phyloP scores from a whole-genome alignment of 2,888 invertebrate species.

The Bugulina stolonifera region DNA sequence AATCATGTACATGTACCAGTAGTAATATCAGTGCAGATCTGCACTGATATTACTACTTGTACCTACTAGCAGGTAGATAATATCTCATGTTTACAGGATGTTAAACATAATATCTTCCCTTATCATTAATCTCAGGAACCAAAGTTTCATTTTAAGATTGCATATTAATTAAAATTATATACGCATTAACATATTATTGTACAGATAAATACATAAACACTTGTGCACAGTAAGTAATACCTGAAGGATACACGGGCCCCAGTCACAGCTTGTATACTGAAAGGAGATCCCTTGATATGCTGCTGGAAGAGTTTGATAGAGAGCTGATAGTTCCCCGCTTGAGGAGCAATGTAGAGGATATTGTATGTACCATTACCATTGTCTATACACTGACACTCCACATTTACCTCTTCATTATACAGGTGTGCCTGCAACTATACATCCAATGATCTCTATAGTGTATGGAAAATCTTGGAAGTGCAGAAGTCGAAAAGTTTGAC shows the following conservation, averaged over 20 bases:
- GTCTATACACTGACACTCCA: constrained; percentile 32
- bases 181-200: too few relatives aligned
- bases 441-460: not conserved
- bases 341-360: constrained; percentile 49
- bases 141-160: too few relatives aligned
- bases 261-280: constrained; percentile 46
- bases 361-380: constrained; percentile 52
- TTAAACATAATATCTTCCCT: too few relatives aligned
- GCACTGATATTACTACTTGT: too few relatives aligned
- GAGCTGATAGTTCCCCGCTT: constrained; percentile 51
- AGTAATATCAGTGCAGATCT: too few relatives aligned
- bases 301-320: constrained; percentile 52
- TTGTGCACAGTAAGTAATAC: not conserved
- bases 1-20: too few relatives aligned
- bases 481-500: too few relatives aligned
- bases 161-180: too few relatives aligned
- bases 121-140: too few relatives aligned
- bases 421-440: constrained; percentile 14
- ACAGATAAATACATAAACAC: not conserved
- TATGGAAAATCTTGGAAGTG: too few relatives aligned
- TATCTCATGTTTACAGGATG: too few relatives aligned
- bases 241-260: constrained; percentile 34
- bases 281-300: constrained; percentile 54
- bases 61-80: too few relatives aligned
- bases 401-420: constrained; percentile 14